A percentile compares a stretch with the other conserved stretches of the same genome.
phyloP scores from a whole-genome alignment of 2,888 invertebrate species.

The Ormyrus pomaceus region DNA sequence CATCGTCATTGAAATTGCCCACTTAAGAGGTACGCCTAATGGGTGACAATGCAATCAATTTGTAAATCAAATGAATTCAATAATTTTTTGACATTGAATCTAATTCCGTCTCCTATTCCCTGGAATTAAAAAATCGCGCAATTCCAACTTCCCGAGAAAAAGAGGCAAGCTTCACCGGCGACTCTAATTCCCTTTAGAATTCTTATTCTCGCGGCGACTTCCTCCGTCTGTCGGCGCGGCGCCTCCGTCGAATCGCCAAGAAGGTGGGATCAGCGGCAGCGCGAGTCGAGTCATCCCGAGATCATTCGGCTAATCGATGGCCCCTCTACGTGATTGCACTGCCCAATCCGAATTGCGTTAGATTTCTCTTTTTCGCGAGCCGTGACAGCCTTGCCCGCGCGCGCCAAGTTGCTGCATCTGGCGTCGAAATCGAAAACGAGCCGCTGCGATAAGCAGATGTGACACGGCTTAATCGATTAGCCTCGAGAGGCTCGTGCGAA shows the following conservation, averaged over 20 bases:
- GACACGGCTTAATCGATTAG: slow-evolving; percentile 38
- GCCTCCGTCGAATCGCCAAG: not conserved
- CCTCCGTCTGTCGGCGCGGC: not conserved
- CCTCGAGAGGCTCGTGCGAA: not conserved
- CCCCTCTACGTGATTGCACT: slow-evolving; percentile 43
- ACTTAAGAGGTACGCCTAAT: too few species aligned
- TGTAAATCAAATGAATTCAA: too few species aligned
- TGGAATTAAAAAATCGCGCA: too few species aligned
- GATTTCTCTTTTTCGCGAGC: slow-evolving; percentile 29
- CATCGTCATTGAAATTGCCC: too few species aligned
- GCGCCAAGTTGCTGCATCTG: slow-evolving; percentile 9
- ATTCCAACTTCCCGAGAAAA: too few species aligned
- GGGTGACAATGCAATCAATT: too few species aligned
- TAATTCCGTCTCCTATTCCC: too few species aligned
- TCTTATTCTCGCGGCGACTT: slow-evolving; percentile 2
- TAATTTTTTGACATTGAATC: not conserved
- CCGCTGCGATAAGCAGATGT: slow-evolving; percentile 13
- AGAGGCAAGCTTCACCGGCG: too few species aligned
- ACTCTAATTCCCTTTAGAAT: not conserved
- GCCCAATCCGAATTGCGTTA: slow-evolving; percentile 6
- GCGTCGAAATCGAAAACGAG: slow-evolving; percentile 16
- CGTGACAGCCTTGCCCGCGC: not conserved
- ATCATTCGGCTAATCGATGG: slow-evolving; percentile 45
- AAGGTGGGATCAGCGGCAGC: not conserved
- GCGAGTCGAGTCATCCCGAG: not conserved